phyloP scores from a whole-genome alignment of 2,888 invertebrate species.

The Globia sparganii region DNA sequence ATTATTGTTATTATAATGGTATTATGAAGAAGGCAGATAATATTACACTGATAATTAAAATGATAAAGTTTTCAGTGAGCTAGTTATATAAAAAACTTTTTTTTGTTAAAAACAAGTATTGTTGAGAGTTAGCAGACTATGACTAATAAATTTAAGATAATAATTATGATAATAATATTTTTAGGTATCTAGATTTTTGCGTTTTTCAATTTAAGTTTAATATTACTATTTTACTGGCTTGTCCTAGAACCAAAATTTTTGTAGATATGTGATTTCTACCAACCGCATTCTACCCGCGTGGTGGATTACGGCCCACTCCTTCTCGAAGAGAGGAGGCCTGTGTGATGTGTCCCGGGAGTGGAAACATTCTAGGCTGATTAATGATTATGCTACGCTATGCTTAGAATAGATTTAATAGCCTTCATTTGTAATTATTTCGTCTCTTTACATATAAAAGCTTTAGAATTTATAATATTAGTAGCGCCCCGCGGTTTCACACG shows the following conservation, averaged over 20 bases:
- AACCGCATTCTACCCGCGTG: background rate
- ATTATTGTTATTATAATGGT: conserved; percentile 25
- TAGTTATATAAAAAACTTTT: background rate
- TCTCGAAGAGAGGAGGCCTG: background rate
- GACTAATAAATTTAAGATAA: conserved; percentile 5
- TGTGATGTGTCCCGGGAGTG: background rate
- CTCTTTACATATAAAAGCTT: background rate
- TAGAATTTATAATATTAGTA: background rate
- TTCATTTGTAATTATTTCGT: background rate
- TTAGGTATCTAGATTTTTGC: background rate
- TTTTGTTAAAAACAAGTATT: background rate
- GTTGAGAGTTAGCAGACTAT: conserved; percentile 5
- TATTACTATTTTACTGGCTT: background rate
- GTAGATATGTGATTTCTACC: background rate
- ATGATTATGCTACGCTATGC: background rate
- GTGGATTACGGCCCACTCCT: no score
- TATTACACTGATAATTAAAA: background rate
- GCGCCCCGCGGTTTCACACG: no score
- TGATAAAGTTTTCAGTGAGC: background rate
- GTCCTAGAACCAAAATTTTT: background rate
- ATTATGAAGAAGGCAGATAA: background rate
- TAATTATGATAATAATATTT: background rate
- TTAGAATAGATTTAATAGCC: background rate
- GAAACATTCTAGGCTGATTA: background rate
- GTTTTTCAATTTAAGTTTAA: background rate